Evolutionary conservation across 2,113 vertebrate species (phyloP).

Genomic region (Coryphaenoides rupestris): DNA sequence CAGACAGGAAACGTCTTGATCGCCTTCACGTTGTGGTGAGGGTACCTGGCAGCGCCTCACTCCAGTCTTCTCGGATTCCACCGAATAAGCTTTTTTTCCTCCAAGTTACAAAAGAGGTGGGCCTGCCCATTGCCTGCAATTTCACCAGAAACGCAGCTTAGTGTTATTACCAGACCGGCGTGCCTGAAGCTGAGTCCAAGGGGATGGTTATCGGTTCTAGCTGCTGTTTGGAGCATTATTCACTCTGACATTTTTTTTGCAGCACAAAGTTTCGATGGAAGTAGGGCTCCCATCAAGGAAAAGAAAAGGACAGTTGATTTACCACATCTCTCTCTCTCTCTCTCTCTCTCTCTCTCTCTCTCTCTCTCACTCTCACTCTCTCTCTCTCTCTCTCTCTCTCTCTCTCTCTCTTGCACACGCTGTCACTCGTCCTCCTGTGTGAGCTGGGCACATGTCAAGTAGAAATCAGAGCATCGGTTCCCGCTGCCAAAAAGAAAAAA

Average conservation of each 20-base stretch:
- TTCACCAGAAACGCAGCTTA: slow-evolving; percentile 31
- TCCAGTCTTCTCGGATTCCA: background rate
- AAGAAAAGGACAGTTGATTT: background rate
- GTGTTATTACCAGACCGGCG: slow-evolving; percentile 51
- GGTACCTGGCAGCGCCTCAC: slow-evolving; percentile 29
- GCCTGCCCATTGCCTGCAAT: slow-evolving; percentile 34
- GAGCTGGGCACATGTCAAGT: slow-evolving; percentile 29
- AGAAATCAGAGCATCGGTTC: slow-evolving; percentile 48
- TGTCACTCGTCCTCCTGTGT: slow-evolving; percentile 15
- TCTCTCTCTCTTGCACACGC: background rate
- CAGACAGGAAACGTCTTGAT: slow-evolving; percentile 36
- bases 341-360: slow-evolving; percentile 22
- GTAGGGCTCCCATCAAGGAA: slow-evolving; percentile 10
- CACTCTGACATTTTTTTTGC: slow-evolving; percentile 51
- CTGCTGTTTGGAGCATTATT: slow-evolving; percentile 45
- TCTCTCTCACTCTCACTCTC: background rate
- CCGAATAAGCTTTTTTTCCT: slow-evolving; percentile 31
- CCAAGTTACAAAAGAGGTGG: slow-evolving; percentile 16
- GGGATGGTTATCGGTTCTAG: slow-evolving; percentile 49
- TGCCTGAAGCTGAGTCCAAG: slow-evolving; percentile 38
- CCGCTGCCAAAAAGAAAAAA: slow-evolving; percentile 47
- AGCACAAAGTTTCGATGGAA: slow-evolving; percentile 38
- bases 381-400: slow-evolving; percentile 35
- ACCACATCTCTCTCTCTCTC: slow-evolving; percentile 19
- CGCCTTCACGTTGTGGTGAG: slow-evolving; percentile 23